Percentiles rank a stretch among this genome's conserved stretches.
phyloP scores from a whole-genome alignment of 2,888 invertebrate species.

The Baccha elongata region DNA sequence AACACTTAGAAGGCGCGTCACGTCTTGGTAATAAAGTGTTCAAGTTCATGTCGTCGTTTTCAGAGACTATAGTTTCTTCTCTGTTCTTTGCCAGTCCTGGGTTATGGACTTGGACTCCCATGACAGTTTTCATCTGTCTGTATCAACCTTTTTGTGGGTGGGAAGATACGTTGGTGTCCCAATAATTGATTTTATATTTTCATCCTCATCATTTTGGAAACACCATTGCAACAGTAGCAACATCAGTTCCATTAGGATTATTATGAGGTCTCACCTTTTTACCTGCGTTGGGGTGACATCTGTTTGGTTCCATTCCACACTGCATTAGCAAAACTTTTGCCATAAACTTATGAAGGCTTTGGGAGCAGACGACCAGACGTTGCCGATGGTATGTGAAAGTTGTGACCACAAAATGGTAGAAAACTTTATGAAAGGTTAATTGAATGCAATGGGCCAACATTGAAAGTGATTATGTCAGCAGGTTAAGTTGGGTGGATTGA shows the following conservation, averaged over 20 bases:
- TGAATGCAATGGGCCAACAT: conserved; percentile 66
- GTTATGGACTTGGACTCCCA: background rate
- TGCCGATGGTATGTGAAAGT: conserved; percentile 50
- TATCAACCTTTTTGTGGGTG: conserved; percentile 26
- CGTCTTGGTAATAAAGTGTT: conserved; percentile 67
- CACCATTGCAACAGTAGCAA: background rate
- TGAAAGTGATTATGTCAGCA: conserved; percentile 64
- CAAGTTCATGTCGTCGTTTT: conserved; percentile 65
- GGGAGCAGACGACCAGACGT: conserved; percentile 12
- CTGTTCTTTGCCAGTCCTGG: background rate
- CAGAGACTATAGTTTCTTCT: background rate
- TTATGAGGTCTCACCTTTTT: conserved; percentile 24
- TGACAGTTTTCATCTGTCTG: conserved; percentile 10
- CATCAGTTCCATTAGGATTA: conserved; percentile 31
- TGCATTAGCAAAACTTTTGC: conserved; percentile 53
- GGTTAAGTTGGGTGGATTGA: conserved; percentile 30
- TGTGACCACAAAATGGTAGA: conserved; percentile 58
- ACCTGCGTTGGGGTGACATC: conserved; percentile 6
- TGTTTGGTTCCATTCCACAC: conserved; percentile 18
- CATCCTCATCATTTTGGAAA: conserved; percentile 31
- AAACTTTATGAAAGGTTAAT: conserved; percentile 66
- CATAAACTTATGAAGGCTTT: conserved; percentile 37
- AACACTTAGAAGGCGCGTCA: conserved; percentile 50
- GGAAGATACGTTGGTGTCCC: conserved; percentile 21
- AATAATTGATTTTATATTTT: conserved; percentile 63